Conservation (phyloP, 2,888 invertebrate species). For the Scotopteryx bipunctaria region DNA sequence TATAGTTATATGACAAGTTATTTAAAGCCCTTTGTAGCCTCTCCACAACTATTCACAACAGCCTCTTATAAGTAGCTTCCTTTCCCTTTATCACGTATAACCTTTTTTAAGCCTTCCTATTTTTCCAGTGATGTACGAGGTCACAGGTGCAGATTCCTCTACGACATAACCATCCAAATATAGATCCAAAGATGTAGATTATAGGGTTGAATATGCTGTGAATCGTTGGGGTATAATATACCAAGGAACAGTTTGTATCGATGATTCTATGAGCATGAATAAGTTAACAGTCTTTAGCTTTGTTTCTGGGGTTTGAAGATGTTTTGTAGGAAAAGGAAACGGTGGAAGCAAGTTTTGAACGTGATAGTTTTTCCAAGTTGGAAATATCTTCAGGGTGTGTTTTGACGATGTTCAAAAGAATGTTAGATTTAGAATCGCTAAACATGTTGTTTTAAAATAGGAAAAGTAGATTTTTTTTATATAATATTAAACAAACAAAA, state of each 20-base stretch:
- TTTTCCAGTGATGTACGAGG: constrained; percentile 49
- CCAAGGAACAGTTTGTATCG: constrained; percentile 53
- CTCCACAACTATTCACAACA: constrained; percentile 17
- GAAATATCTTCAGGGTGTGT: constrained; percentile 4
- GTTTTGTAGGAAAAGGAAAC: constrained; percentile 42
- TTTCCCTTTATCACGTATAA: constrained; percentile 43
- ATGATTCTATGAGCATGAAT: constrained; percentile 55
- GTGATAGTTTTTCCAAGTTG: constrained; percentile 31
- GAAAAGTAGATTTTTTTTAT: not conserved
- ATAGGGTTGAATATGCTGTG: constrained; percentile 38
- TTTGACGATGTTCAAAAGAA: not conserved
- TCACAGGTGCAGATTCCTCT: constrained; percentile 50
- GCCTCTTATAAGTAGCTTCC: constrained; percentile 28
- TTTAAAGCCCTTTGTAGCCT: constrained; percentile 13
- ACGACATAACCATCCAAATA: constrained; percentile 4
- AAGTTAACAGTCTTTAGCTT: constrained; percentile 51
- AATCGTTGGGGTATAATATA: constrained; percentile 43
- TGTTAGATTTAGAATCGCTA: too few relatives aligned
- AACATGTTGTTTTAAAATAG: too few relatives aligned
- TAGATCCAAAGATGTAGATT: constrained; percentile 22
- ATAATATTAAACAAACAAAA: not conserved
- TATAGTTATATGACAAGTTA: constrained; percentile 14
- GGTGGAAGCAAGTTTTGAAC: constrained; percentile 22
- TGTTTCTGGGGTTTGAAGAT: constrained; percentile 43
- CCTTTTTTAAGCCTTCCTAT: constrained; percentile 51